Evolutionary conservation across 2,113 vertebrate species (phyloP).

Genomic region (Anhinga rufa): DNA sequence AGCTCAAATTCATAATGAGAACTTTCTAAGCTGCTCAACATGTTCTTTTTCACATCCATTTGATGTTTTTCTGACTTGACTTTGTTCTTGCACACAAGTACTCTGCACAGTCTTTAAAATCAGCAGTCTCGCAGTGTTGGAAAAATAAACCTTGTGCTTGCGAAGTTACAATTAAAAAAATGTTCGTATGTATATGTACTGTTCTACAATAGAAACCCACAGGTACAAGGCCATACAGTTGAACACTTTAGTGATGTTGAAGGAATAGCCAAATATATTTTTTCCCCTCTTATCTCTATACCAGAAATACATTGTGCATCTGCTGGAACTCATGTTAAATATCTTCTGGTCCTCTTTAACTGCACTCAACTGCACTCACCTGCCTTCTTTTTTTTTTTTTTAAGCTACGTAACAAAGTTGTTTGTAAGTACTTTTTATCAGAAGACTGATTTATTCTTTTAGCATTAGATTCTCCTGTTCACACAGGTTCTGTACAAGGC

Average conservation of each 20-base stretch:
- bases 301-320: neutral
- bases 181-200: neutral
- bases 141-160: neutral
- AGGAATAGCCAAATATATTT: neutral
- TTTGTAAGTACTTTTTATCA: neutral
- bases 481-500: neutral
- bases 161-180: neutral
- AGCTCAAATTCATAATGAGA: neutral
- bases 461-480: neutral
- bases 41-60: neutral
- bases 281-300: neutral
- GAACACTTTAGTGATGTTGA: neutral
- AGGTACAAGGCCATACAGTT: neutral
- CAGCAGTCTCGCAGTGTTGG: neutral
- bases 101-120: neutral
- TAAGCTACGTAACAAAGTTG: neutral
- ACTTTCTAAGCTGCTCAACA: neutral
- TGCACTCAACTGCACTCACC: no score
- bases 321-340: neutral
- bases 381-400: neutral
- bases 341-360: neutral
- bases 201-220: neutral
- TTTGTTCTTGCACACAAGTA: neutral
- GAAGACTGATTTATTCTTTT: neutral
- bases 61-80: neutral